Percentiles rank a stretch among this genome's conserved stretches.
phyloP scores from a whole-genome alignment of 2,888 invertebrate genomes.

The Xestia c-nigrum region DNA sequence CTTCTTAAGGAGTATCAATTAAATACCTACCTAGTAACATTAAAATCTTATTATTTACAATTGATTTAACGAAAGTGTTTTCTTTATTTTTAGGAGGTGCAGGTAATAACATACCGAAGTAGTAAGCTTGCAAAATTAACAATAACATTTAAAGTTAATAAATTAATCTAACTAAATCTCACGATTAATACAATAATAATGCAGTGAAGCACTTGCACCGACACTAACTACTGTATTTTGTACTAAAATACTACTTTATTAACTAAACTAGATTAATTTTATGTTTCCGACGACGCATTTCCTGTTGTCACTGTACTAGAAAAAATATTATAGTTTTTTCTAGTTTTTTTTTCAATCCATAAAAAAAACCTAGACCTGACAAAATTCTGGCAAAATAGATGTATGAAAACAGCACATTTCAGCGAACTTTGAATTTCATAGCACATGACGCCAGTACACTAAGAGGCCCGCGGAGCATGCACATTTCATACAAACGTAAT shows the following conservation, averaged over 20 bases:
- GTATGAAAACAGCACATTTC: too few relatives aligned
- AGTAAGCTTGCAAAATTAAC: neutral
- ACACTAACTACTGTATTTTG: neutral
- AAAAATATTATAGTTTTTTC: neutral
- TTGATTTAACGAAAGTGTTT: conserved; percentile 1
- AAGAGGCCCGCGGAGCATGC: too few relatives aligned
- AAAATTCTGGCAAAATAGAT: neutral
- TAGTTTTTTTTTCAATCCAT: neutral
- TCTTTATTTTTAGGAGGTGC: conserved; percentile 36
- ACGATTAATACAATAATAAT: neutral
- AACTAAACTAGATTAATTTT: neutral
- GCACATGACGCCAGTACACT: too few relatives aligned
- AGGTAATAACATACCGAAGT: conserved; percentile 20
- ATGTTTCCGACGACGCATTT: neutral
- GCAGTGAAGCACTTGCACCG: conserved; percentile 11
- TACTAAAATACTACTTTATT: neutral
- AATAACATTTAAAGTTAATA: neutral
- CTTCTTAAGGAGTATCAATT: neutral
- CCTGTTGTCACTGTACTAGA: neutral
- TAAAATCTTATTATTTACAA: neutral
- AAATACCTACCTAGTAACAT: neutral
- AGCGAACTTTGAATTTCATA: too few relatives aligned
- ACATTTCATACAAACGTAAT: too few relatives aligned
- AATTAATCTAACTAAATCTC: neutral
- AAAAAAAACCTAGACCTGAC: neutral